Conservation (phyloP, 2,797 vertebrate genomes). For the Dromococcyx pavoninus region DNA sequence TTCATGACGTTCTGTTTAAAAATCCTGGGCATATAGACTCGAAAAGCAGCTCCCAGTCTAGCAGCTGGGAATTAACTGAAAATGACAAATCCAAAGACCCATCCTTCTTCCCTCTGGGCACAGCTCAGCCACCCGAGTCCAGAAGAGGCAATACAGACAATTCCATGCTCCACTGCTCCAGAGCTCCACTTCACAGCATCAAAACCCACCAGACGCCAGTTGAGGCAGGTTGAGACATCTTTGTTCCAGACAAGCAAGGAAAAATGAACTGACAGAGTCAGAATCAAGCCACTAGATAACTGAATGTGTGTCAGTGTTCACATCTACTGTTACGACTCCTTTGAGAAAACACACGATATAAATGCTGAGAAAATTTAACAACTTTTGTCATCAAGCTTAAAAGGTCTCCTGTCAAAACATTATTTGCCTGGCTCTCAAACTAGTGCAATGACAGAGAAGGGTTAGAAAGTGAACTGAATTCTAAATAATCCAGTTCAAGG, state of each 20-base stretch:
- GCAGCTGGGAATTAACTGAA: neutral
- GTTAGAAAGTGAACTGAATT: neutral
- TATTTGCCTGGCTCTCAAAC: neutral
- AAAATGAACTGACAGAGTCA: neutral
- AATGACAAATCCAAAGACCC: neutral
- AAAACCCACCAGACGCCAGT: neutral
- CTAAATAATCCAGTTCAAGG: neutral
- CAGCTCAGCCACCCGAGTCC: accelerated
- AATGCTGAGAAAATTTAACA: neutral
- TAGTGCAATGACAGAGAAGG: neutral
- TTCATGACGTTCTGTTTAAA: neutral
- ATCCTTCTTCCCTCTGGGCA: neutral
- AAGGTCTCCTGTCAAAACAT: neutral
- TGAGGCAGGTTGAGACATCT: neutral
- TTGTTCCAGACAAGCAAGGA: neutral
- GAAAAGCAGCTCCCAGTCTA: neutral
- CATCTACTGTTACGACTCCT: neutral
- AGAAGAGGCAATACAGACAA: neutral
- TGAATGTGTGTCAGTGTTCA: neutral
- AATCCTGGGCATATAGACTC: neutral
- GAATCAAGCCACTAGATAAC: neutral
- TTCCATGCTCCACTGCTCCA: neutral
- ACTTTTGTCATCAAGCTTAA: neutral
- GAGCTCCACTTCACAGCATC: neutral
- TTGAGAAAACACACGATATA: neutral